Conservation (phyloP, 2,797 vertebrate species). For the Pitangus sulphuratus region DNA sequence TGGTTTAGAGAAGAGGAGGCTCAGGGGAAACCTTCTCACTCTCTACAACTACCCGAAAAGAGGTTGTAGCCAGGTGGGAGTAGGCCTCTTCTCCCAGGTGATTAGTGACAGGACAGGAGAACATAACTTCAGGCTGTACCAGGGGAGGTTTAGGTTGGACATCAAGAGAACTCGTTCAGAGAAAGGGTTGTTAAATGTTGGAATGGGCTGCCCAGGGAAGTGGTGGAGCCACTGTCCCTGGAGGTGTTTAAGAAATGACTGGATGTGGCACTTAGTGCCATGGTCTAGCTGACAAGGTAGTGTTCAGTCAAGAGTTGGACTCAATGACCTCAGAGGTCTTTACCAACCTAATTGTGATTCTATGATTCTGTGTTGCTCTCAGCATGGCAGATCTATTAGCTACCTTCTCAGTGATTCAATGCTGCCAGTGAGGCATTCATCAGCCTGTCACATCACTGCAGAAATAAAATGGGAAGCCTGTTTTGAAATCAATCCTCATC, state of each 20-base stretch:
- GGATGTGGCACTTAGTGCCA: background rate
- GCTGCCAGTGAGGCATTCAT: background rate
- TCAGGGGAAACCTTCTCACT: fast-evolving
- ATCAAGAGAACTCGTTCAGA: background rate
- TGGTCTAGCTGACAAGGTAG: background rate
- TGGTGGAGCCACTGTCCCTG: background rate
- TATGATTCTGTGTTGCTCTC: background rate
- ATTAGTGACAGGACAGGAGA: fast-evolving
- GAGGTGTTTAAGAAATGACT: background rate
- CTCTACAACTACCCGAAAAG: background rate
- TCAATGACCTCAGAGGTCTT: background rate
- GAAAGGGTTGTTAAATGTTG: background rate
- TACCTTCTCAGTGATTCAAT: background rate
- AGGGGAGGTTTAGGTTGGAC: background rate
- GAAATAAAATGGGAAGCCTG: background rate
- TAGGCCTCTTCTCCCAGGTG: fast-evolving
- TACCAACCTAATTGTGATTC: background rate
- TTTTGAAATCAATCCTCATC: background rate
- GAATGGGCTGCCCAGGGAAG: background rate
- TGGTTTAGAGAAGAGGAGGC: fast-evolving
- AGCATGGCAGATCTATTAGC: background rate
- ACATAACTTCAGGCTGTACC: fast-evolving
- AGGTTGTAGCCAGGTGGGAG: fast-evolving
- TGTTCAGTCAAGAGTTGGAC: fast-evolving
- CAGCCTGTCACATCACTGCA: background rate